Percentiles rank a stretch among this genome's conserved stretches.
These are phyloP conservation scores for Glossosoma conforme DNA, from an alignment of 1,140 invertebrate species.

Conservation along the genomic window DNA sequence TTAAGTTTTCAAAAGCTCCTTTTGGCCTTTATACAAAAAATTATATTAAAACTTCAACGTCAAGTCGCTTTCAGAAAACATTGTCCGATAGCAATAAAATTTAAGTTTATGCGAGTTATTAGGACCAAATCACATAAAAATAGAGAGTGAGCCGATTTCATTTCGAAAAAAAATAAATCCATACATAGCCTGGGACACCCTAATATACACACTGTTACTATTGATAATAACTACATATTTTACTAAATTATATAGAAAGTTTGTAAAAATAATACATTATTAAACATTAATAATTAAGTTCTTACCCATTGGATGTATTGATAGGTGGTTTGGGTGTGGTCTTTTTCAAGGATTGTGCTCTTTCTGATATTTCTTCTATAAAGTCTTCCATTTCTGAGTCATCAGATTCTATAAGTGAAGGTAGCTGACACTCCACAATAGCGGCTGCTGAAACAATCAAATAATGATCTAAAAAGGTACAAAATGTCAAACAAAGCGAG, in stretches of 20 bases:
- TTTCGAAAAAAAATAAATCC: too few relatives aligned
- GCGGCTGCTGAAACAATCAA: conserved; percentile 18
- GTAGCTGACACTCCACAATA: conserved; percentile 46
- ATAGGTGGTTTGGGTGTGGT: conserved; percentile 19
- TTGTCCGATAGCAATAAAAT: too few relatives aligned
- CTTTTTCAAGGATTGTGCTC: conserved; percentile 46
- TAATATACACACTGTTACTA: too few relatives aligned
- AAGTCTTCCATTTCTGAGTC: conserved; percentile 67
- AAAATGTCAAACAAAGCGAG: neutral
- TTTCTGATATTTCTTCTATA: conserved; percentile 61
- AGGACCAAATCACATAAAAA: too few relatives aligned
- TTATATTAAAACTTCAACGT: too few relatives aligned
- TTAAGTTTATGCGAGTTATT: too few relatives aligned
- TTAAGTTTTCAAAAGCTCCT: too few relatives aligned
- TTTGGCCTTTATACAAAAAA: too few relatives aligned
- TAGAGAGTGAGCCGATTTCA: too few relatives aligned
- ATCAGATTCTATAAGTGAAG: conserved; percentile 65
- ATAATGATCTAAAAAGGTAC: neutral
- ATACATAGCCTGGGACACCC: too few relatives aligned
- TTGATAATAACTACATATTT: conserved; percentile 33
- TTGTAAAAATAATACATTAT: neutral
- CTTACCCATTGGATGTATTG: conserved; percentile 22
- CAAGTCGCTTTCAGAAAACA: too few relatives aligned
- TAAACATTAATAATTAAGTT: conserved; percentile 3
- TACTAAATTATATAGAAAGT: conserved; percentile 13